Base-by-base conservation (phyloP, 2,888 invertebrate genomes). In the Brachyopa scutellaris region DNA sequence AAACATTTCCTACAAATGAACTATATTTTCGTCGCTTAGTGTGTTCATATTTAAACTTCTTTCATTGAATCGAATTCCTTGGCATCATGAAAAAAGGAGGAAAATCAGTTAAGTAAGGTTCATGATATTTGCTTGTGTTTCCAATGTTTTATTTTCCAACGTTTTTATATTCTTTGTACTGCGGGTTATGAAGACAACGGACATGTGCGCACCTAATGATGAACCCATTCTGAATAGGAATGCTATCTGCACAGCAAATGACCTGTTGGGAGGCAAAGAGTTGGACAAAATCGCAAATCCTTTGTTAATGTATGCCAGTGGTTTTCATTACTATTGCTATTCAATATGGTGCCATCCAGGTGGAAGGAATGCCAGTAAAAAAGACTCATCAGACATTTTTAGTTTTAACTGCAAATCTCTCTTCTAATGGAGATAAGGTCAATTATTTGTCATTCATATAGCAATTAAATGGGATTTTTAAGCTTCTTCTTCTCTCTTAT, bases 261-360 rank as follows among this genome's bases (percentile, higher is more conserved):
- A 19, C 19, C 9, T 42, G 1, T 42, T 21, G 19, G 19, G 19
- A n/a, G 19, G 2, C 8, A 17, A 17, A 17, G 15, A 17, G 13
- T n/a, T 21, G n/a, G 19, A 19, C 19, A 42, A 19, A 42, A n/a
- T n/a, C 19, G 19, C n/a, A 19, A 13, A 15, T 6, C 15, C 40
- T 17, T 5, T 40, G 15, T 57, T 38, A 17, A 40, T 40, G 57
- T 40, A 17, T 26, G 15, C 26, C 23, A 40, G 40, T 26, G 57
- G 40, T 57, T 57, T 57, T 57, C 40, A 57, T 57, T 40, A 57
- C 40, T 1, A 26, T 15, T 57, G 38, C 26, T 57, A 40, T 26
- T 40, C 57, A 40, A 40, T 26, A 57, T 40, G 57, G 26, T 17
- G 57, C 17, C 23, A 40, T 57, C 40, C 40, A 57, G 40, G 57